Conservation (phyloP, 2,113 vertebrate genomes). For the Sturnus vulgaris region DNA sequence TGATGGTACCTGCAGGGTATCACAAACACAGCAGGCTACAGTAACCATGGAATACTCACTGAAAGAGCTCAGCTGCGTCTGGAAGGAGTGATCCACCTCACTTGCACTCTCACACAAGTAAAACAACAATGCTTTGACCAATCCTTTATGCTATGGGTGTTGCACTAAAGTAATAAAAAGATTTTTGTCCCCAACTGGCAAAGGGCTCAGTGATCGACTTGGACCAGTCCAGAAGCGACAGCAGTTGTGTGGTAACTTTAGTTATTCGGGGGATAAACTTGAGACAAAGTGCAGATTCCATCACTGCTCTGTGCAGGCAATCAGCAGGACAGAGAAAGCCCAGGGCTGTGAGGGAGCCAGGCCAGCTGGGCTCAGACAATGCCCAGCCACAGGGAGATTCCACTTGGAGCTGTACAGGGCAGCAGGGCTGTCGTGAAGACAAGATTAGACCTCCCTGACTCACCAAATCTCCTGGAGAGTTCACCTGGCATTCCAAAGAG, state of each 20-base stretch:
- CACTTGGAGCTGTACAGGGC: not conserved
- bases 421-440: not conserved
- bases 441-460: not conserved
- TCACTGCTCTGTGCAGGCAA: not conserved
- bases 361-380: not conserved
- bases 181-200: not conserved
- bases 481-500: not conserved
- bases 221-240: not conserved
- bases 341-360: not conserved
- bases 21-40: not conserved
- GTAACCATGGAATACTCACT: not conserved
- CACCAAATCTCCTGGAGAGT: not conserved
- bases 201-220: not conserved
- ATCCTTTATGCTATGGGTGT: not conserved
- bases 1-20: not conserved
- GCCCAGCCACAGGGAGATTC: not conserved
- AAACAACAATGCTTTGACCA: constrained; percentile 13
- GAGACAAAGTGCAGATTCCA: constrained; percentile 2
- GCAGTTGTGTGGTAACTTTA: not conserved
- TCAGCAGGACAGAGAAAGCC: not conserved
- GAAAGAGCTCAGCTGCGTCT: not conserved
- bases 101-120: not conserved
- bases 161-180: constrained; percentile 29
- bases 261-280: not conserved
- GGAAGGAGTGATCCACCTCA: not conserved